phyloP scores from a whole-genome alignment of 2,113 vertebrate species.

The Rattus norvegicus region GRCr8 NC_086022.1:52841001-52841500 shows the following conservation, averaged over 20 bases:
- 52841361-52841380: not conserved
- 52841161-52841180: not conserved
- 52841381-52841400: constrained; percentile 7
- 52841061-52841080: too few relatives aligned
- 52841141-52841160: not conserved
- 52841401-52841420: not conserved
- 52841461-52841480: not conserved
- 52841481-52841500: not conserved
- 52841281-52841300: not conserved
- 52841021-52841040: not conserved
- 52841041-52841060: not conserved
- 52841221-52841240: too few relatives aligned
- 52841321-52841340: not conserved
- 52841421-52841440: not conserved
- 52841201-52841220: not conserved
- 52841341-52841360: not conserved
- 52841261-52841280: not conserved
- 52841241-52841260: too few relatives aligned
- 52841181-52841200: not conserved
- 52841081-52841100: not conserved
- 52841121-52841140: too few relatives aligned
- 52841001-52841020: not conserved
- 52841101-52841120: not conserved
- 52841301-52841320: not conserved
- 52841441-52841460: constrained; percentile 38